Base-by-base conservation (phyloP, 1,140 invertebrate species). In the Berghia stephanieae region DNA sequence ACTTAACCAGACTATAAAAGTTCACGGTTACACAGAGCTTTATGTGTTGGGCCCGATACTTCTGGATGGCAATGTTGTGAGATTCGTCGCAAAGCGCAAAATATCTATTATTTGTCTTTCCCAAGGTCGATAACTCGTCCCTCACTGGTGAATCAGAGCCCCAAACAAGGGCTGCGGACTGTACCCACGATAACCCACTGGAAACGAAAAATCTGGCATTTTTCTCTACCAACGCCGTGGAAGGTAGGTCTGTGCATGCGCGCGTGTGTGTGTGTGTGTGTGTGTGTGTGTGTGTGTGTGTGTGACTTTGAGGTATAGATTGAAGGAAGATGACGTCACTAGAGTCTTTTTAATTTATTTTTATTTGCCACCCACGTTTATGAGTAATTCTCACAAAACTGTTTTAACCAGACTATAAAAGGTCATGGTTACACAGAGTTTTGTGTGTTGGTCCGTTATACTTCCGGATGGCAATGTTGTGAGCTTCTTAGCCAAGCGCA, bases 171-270 rank as follows among this genome's bases (percentile, higher is more conserved):
- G 93, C 94, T 79, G 91, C 94, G 16, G 96, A 98, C 80, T 96
- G 94, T 86, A 98, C 96, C 70, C 93, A 97, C 89, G 96, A 98
- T 80, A 98, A 98, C 90, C 96, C 96, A 0, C 90, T 98, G 82
- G 97, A 98, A 92, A 98, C 96, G 31, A 97, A 96, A 90, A 98
- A 98, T 89, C 90, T 98, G 81, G 96, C 96, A 60, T 98, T 98
- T 91, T 98, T 98, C 91, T 98, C 96, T 46, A 98, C 97, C 34
- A 98, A 97, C 89, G 96, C 96, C 83, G 96, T 98, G 24, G 75
- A 77, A 55, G 66, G 49, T 68, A 57, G n/a, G 18, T 67, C 6
- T 36, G 18, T 24, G 1, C 42, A 8, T 60, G 27, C 55, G 44
- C 34, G 43, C 55, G 4, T 55, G 24, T 73, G 2, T 73, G 44